Evolutionary conservation across 2,888 invertebrate genomes (phyloP), one percentile per base, ranked within the genome.

Genomic region (Globia sparganii): DNA sequence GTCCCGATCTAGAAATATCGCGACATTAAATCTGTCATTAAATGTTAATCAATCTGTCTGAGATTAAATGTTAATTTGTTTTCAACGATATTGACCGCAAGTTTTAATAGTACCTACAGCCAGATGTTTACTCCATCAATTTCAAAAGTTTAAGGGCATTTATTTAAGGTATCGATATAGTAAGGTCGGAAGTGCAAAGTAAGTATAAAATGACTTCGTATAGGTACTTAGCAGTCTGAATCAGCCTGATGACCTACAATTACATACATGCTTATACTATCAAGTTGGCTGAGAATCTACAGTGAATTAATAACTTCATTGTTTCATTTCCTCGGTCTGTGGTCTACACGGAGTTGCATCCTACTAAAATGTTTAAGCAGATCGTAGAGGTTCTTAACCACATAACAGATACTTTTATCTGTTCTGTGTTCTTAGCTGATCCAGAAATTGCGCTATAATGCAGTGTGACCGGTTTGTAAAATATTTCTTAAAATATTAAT

Each of bases 81-180:
- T 67, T 37, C 25, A 28, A 56, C 31, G 18, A 64, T 49, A 56
- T 58, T 56, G 13, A 37, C 25, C 18, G 21, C 46, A 43, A 1
- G 15, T 68, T 78, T 62, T 49, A 53, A 62, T 53, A 69, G 43
- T 62, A 21, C 21, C 6, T 21, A 53, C 2, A 58, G 46, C 8
- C 71, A 46, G 43, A 65, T 37, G 34, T 56, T 49, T 40, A 15
- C 34, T 40, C 1, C 18, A 53, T 28, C n/a, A 59, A 40, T 66
- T 37, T 53, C 21, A 34, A 83, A 83, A 84, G 84, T 80, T 83
- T 84, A 83, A 83, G 82, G 82, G 75, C 72, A 72, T 0, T 31
- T 64, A 74, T 78, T 78, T 79, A 69, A 40, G 69, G n/a, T 28
- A 25, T 4, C 34, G 25, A 31, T 6, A 11, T 13, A 21, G 37